Evolutionary conservation across 2,888 invertebrate species (phyloP).

Genomic region (Unio delphinus): DNA sequence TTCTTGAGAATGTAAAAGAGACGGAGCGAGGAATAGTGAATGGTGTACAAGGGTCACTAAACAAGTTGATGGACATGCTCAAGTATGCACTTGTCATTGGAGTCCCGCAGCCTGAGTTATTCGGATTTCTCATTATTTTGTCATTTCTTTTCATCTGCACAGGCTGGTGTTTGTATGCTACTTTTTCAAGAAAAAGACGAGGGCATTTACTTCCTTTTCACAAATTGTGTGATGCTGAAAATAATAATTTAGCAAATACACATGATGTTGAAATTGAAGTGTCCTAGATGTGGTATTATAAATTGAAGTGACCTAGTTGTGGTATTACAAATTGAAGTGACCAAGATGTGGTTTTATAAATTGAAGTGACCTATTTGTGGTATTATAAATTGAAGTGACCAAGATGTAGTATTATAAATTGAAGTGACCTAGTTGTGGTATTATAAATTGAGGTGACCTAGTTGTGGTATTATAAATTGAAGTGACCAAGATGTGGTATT

Average conservation of each 20-base stretch:
- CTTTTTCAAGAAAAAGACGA: conserved; percentile 49
- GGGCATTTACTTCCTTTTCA: conserved; percentile 60
- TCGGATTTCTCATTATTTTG: conserved; percentile 73
- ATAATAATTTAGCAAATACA: conserved; percentile 5
- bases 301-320: too few species aligned
- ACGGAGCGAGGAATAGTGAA: conserved; percentile 73
- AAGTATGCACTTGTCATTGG: conserved; percentile 73
- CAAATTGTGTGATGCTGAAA: conserved; percentile 17
- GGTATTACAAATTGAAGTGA: too few species aligned
- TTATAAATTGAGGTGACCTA: too few species aligned
- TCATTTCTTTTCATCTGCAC: conserved; percentile 69
- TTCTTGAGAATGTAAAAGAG: conserved; percentile 73
- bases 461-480: too few species aligned
- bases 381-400: too few species aligned
- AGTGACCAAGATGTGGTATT: too few species aligned
- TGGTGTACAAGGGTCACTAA: conserved; percentile 74
- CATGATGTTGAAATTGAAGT: too few species aligned
- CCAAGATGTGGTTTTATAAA: too few species aligned
- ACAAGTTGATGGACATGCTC: conserved; percentile 73
- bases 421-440: too few species aligned
- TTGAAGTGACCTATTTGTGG: too few species aligned
- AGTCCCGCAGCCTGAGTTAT: conserved; percentile 71
- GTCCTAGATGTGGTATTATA: too few species aligned
- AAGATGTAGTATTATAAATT: too few species aligned
- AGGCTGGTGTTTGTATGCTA: conserved; percentile 61